Evolutionary conservation across 2,113 vertebrate genomes (phyloP).

Genomic region (Sinosuthora webbiana): DNA sequence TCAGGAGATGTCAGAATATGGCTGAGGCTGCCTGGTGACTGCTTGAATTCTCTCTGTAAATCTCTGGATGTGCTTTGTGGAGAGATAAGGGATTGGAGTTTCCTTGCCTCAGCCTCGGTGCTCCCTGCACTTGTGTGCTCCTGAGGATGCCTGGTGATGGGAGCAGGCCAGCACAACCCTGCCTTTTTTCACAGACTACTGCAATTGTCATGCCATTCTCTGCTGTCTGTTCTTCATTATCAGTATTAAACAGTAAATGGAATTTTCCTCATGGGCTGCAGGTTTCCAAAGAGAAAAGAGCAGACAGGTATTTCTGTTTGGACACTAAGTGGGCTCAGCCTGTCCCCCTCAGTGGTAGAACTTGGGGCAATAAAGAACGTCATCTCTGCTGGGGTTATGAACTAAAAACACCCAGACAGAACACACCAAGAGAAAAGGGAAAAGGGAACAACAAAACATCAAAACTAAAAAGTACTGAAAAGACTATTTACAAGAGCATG

Average conservation of each 20-base stretch:
- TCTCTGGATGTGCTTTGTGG: neutral
- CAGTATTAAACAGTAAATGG: neutral
- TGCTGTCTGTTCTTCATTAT: neutral
- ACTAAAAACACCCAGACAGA: neutral
- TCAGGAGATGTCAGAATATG: neutral
- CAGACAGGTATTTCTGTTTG: neutral
- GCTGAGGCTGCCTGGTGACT: neutral
- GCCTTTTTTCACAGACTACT: neutral
- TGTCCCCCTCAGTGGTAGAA: rapidly evolving
- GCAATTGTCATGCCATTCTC: neutral
- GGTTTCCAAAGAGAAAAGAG: neutral
- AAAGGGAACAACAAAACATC: neutral
- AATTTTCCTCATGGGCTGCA: neutral
- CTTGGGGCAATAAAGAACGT: neutral
- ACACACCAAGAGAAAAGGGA: neutral
- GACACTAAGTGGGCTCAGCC: neutral
- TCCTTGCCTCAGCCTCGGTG: neutral
- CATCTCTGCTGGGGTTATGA: neutral
- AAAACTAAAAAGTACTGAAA: neutral
- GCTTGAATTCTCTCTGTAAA: neutral
- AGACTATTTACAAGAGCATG: neutral
- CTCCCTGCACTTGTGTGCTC: neutral
- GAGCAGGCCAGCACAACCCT: neutral
- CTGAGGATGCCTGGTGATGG: neutral
- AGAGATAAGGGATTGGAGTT: neutral